A percentile compares a stretch with the other conserved stretches of the same genome.
Evolutionary conservation across 2,113 vertebrate genomes (phyloP).

Genomic region (Callorhinus ursinus): DNA sequence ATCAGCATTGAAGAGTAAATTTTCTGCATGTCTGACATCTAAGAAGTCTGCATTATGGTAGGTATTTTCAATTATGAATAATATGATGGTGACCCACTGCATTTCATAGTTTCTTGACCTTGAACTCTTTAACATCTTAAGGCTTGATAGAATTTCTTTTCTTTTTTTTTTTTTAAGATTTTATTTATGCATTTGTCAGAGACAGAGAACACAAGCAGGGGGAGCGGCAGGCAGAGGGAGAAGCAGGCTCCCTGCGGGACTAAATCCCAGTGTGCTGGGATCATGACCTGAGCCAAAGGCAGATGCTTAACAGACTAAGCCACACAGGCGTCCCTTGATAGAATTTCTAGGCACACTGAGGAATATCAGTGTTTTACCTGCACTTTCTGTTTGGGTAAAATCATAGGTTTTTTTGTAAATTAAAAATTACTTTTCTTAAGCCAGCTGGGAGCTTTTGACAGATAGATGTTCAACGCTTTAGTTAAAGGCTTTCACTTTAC

Average conservation of each 20-base stretch:
- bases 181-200: neutral
- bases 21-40: neutral
- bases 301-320: neutral
- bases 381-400: constrained; percentile 39
- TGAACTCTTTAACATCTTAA: neutral
- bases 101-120: neutral
- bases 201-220: neutral
- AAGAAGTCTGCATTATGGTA: constrained; percentile 7
- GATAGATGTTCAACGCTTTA: constrained; percentile 29
- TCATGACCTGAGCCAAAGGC: neutral
- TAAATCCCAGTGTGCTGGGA: neutral
- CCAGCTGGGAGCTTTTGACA: constrained; percentile 58
- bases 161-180: neutral
- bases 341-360: neutral
- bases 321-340: neutral
- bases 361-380: neutral
- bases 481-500: constrained; percentile 56
- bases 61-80: neutral
- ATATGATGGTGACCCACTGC: neutral
- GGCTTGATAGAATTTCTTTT: neutral
- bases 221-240: neutral
- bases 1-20: constrained; percentile 22
- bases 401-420: constrained; percentile 4
- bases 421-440: constrained; percentile 59
- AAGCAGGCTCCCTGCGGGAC: neutral